phyloP scores from a whole-genome alignment of 2,797 vertebrate species.

The Crypturellus tataupa region DNA sequence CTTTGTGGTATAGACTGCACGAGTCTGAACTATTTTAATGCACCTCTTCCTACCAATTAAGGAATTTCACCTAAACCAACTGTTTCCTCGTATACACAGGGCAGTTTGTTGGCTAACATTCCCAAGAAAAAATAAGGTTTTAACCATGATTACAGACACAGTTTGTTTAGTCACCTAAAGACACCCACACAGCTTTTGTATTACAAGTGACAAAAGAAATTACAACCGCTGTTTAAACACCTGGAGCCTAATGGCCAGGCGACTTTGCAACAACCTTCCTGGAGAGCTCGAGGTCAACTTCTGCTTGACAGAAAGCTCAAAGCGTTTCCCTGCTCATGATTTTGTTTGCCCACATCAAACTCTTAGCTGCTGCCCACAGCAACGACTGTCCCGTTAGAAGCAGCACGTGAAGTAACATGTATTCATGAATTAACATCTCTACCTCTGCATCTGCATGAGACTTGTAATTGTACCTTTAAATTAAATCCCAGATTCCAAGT shows the following conservation, averaged over 20 bases:
- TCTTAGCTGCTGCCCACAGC: accelerated
- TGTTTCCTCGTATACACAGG: background rate
- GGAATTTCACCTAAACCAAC: accelerated
- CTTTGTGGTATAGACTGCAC: background rate
- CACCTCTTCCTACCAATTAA: accelerated
- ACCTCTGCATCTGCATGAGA: background rate
- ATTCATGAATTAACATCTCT: background rate
- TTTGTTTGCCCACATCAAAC: background rate
- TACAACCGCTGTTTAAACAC: background rate
- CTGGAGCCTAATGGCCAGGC: background rate
- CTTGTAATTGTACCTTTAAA: background rate
- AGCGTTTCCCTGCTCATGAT: background rate
- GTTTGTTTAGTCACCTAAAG: background rate
- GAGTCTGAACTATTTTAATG: accelerated
- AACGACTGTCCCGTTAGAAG: background rate
- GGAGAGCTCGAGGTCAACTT: accelerated
- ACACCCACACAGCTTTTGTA: background rate
- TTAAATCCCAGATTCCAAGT: background rate
- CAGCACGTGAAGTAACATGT: accelerated
- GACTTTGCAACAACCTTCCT: background rate
- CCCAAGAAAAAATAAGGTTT: accelerated
- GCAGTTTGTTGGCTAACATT: background rate
- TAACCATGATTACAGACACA: background rate
- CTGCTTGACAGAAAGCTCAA: background rate
- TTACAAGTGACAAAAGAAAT: background rate